Evolutionary conservation across 1,140 invertebrate genomes (phyloP), one percentile per base, ranked within the genome.

Genomic region (Drosophila lowei): DNA sequence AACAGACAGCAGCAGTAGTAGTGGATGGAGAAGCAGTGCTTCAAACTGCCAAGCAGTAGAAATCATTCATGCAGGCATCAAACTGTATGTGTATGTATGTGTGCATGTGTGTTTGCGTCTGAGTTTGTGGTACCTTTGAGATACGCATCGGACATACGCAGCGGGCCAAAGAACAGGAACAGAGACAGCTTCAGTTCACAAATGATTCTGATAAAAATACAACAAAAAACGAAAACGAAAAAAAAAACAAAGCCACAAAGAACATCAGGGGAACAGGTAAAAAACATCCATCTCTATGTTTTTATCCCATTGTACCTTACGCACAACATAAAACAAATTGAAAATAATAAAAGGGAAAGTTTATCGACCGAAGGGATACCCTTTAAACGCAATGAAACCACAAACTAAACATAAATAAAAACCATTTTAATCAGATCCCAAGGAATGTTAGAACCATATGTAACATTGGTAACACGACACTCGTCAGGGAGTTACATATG

Each of bases 201-300:
- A 81, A 83, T 83, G 79, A 81, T 81, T 78, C 83, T 78, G 79
- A 78, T 81, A 81, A 67, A 73, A 67, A 70, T 41, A 42, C 38
- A 57, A 38, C 61, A 70, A 50, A 42, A 44, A 63, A 34, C 30
- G 30, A 34, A 34, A 30, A 30, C 2, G 28, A 50, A 66, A 77
- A 56, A 77, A 56, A 62, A 62, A 60, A 58, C 16, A 65, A 28
- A 50, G 60, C 59, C 38, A 44, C 70, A 65, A 49, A 21, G 46
- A 38, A 74, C 21, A 34, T 80, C 67, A 60, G 18, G 47, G 49
- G 55, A 81, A 83, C 79, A 81, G 79, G 79, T 81, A 81, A 71
- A 78, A 75, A 83, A 79, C 79, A 81, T 64, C 59, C 53, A 72
- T 61, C 58, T 72, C 48, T 57, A 54, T 74, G 71, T 75, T 77